Percentiles rank a stretch among this genome's conserved stretches.
Conservation (phyloP, 2,113 vertebrate species). For the Leucosticte australis region DNA sequence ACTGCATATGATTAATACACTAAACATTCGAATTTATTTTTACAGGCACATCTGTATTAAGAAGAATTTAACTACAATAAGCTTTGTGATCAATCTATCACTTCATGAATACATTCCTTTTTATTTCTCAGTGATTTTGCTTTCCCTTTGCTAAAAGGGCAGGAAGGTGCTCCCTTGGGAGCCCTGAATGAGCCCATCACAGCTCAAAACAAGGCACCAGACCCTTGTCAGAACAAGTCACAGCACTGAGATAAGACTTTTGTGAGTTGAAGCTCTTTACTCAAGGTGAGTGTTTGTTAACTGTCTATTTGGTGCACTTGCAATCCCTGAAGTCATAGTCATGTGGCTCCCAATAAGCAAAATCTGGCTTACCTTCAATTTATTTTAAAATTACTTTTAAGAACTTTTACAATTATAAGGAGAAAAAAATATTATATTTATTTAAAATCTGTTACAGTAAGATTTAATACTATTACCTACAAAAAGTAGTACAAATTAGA, state of each 20-base stretch:
- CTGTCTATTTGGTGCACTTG: background rate
- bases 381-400: background rate
- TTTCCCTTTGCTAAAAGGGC: background rate
- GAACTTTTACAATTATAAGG: background rate
- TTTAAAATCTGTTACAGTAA: background rate
- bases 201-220: background rate
- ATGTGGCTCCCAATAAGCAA: background rate
- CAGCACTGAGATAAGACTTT: background rate
- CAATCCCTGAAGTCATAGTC: background rate
- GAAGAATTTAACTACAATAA: background rate
- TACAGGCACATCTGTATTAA: background rate
- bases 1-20: background rate
- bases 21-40: background rate
- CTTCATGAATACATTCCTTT: background rate
- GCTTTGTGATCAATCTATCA: background rate
- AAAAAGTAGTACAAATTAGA: background rate
- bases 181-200: background rate
- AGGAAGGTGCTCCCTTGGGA: background rate
- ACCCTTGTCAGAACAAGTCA: background rate
- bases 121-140: background rate
- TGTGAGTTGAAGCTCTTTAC: background rate
- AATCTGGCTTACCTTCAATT: background rate
- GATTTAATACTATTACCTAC: background rate
- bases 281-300: background rate
- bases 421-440: background rate